Percentiles rank a stretch among this genome's conserved stretches.
Conservation (phyloP, 1,140 invertebrate genomes). For the Reticulitermes speratus region DNA sequence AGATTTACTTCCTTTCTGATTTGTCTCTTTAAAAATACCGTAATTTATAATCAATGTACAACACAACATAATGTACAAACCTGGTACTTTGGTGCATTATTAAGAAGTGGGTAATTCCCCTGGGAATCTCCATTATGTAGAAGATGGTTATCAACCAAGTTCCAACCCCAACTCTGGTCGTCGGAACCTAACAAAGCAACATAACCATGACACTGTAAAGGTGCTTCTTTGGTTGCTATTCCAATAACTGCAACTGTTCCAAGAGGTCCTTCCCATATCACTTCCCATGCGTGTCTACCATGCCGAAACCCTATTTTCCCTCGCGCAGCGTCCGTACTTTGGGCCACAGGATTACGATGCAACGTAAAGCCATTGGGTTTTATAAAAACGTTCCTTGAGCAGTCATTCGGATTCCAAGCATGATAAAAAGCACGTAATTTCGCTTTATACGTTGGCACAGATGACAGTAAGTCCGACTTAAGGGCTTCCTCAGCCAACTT, state of each 20-base stretch:
- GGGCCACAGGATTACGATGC: constrained; percentile 96
- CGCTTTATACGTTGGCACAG: constrained; percentile 87
- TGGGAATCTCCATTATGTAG: constrained; percentile 95
- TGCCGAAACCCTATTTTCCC: constrained; percentile 92
- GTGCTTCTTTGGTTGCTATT: constrained; percentile 91
- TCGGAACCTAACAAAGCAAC: constrained; percentile 91
- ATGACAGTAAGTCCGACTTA: constrained; percentile 88
- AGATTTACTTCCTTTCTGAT: not conserved
- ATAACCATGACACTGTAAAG: constrained; percentile 90
- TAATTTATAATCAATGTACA: not conserved
- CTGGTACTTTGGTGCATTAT: constrained; percentile 98
- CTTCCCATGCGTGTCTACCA: constrained; percentile 96
- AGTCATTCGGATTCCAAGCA: constrained; percentile 97
- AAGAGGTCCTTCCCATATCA: constrained; percentile 97
- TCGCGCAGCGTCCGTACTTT: constrained; percentile 95
- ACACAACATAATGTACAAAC: constrained; percentile 50
- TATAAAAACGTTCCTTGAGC: constrained; percentile 94
- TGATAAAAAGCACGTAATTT: constrained; percentile 93
- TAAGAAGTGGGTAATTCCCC: constrained; percentile 92
- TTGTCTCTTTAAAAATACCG: not conserved
- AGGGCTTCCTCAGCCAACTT: constrained; percentile 88
- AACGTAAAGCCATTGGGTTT: constrained; percentile 97
- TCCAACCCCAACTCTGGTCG: constrained; percentile 99
- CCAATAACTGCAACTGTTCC: constrained; percentile 95
- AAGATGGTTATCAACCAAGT: constrained; percentile 96